Evolutionary conservation across 2,113 vertebrate genomes (phyloP), one percentile per base, ranked within the genome.

Genomic region (Lanius ludovicianus): DNA sequence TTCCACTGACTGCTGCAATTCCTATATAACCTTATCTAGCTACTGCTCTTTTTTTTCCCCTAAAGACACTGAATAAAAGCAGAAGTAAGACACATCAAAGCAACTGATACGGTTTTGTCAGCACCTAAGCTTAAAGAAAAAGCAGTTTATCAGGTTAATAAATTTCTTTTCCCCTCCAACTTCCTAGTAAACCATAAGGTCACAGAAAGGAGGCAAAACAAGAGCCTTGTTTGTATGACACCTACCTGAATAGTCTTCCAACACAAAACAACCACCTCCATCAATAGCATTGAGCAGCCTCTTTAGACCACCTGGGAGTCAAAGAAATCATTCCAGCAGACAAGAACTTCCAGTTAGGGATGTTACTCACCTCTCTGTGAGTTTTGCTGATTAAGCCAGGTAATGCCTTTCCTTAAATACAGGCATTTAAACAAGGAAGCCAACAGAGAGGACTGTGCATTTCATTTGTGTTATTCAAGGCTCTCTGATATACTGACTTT

Each of bases 371-470:
- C 15, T 57, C 46, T 86, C 42, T 18, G 4, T 41, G 17, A 65
- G 22, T 73, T 76, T 69, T 41, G 1, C 41, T 70, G 17, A 52
- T 65, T 62, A 49, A 65, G 4, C 30, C 19, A 81, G 28, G 46
- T 77, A 14, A 25, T 7, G 4, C 8, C 8, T 75, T 86, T 33
- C 28, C 65, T 89, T 67, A 57, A 77, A 57, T 33, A 50, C 3
- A 6, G 14, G 13, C 12, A 59, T 84, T 84, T 52, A 57, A 7
- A 42, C 23, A 53, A 39, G 33, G 4, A 71, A 7, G 41, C 8
- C 5, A 69, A 56, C 2, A 67, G 11, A 49, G 0, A 42, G 4
- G 73, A 55, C 11, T 11, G 4, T 21, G 2, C 11, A 25, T 50
- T 52, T 68, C 39, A 28, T 17, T 52, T n/a, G 10, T 17, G 13